These are phyloP conservation scores for Anaspis maculata DNA, from an alignment of 2,888 invertebrate genomes.

Conservation along the genomic window DNA sequence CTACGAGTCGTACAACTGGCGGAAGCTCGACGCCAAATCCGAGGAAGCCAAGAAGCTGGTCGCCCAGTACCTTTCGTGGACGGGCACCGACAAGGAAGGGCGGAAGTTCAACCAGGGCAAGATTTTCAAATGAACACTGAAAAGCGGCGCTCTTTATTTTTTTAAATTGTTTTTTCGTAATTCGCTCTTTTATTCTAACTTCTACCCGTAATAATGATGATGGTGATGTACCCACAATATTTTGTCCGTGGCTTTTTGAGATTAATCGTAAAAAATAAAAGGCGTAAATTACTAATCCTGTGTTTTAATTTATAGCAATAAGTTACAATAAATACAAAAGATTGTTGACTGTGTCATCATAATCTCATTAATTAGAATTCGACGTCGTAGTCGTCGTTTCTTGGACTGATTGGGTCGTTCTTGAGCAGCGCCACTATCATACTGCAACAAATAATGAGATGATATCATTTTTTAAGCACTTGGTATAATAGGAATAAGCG, in stretches of 20 bases:
- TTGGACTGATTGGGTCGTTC: slow-evolving; percentile 68
- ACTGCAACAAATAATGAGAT: slow-evolving; percentile 46
- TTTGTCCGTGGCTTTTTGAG: too few species aligned
- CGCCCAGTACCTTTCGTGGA: slow-evolving; percentile 84
- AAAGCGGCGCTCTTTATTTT: neutral
- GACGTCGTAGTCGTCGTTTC: slow-evolving; percentile 47
- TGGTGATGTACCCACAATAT: too few species aligned
- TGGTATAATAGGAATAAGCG: too few species aligned
- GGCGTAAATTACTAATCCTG: slow-evolving; percentile 4
- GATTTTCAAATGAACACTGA: slow-evolving; percentile 85
- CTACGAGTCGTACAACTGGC: slow-evolving; percentile 95
- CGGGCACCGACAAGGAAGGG: slow-evolving; percentile 76
- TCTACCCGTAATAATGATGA: too few species aligned
- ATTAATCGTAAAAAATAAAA: too few species aligned
- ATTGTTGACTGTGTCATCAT: too few species aligned
- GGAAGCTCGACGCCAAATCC: slow-evolving; percentile 74
- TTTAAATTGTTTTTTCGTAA: too few species aligned
- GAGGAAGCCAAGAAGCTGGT: slow-evolving; percentile 81
- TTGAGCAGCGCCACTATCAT: slow-evolving; percentile 72
- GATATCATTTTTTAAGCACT: too few species aligned
- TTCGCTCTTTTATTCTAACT: too few species aligned
- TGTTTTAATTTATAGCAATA: too few species aligned
- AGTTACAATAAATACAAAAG: too few species aligned
- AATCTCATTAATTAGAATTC: too few species aligned
- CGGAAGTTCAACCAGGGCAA: slow-evolving; percentile 98